Percentiles rank a stretch among this genome's conserved stretches.
These are phyloP conservation scores for Spheniscus mendiculus DNA, from an alignment of 2,113 vertebrate genomes.

Conservation along the genomic window DNA sequence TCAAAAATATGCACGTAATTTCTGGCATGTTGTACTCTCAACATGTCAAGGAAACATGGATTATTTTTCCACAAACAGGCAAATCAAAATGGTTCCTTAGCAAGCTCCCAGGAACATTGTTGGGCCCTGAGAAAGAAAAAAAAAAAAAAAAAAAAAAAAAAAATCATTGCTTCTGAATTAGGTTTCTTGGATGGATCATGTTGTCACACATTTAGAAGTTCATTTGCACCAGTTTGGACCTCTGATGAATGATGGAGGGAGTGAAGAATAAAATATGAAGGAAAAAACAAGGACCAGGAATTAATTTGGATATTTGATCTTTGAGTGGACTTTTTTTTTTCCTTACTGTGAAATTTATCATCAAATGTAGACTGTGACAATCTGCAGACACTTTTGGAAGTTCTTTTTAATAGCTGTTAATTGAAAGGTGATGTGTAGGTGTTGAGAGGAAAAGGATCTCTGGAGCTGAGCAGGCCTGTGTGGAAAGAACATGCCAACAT, in stretches of 20 bases:
- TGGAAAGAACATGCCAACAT: neutral
- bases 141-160: neutral
- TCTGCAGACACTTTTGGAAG: neutral
- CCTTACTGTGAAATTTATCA: neutral
- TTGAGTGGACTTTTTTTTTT: neutral
- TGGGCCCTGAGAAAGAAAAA: neutral
- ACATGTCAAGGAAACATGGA: conserved; percentile 32
- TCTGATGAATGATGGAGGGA: neutral
- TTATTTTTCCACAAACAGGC: conserved; percentile 38
- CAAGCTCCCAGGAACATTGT: neutral
- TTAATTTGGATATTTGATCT: neutral
- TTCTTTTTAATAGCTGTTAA: neutral
- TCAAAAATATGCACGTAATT: conserved; percentile 46
- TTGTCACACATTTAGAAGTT: neutral
- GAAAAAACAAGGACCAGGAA: neutral
- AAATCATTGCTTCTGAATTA: neutral
- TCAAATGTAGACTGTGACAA: neutral
- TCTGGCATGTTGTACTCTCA: conserved; percentile 37
- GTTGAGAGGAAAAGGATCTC: neutral
- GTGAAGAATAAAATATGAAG: neutral
- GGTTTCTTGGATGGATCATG: neutral
- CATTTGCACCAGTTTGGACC: neutral
- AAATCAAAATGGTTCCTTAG: conserved; percentile 3
- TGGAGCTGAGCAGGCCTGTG: neutral
- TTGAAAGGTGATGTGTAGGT: neutral